Evolutionary conservation across 1,140 invertebrate species (phyloP).

Genomic region (Microplitis mediator): DNA sequence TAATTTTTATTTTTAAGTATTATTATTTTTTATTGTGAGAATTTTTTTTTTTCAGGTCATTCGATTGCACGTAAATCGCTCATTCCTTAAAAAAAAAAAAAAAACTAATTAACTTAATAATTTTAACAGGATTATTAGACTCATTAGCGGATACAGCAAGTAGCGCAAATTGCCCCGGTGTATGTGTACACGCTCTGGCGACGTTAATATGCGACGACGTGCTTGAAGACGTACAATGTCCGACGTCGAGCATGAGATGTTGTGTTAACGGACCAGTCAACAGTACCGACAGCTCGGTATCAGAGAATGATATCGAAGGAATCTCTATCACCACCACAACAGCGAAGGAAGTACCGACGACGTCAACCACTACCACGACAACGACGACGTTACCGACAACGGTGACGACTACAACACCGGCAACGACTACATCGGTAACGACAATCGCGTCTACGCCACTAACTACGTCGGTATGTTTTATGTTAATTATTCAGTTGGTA

Average conservation of each 20-base stretch:
- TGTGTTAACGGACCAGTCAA: conserved; percentile 74
- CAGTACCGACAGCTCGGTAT: conserved; percentile 39
- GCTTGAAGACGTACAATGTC: conserved; percentile 79
- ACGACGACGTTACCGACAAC: conserved; percentile 34
- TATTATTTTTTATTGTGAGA: background rate
- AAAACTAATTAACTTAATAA: background rate
- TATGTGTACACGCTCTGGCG: conserved; percentile 81
- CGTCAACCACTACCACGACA: conserved; percentile 31
- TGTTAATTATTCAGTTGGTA: background rate
- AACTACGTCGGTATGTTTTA: background rate
- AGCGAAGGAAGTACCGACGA: conserved; percentile 36
- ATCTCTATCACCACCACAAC: conserved; percentile 51
- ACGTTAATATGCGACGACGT: conserved; percentile 84
- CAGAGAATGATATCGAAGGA: conserved; percentile 40
- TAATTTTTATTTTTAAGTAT: background rate
- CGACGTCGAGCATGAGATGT: conserved; percentile 78
- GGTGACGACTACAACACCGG: conserved; percentile 13
- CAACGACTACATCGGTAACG: background rate
- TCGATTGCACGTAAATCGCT: background rate
- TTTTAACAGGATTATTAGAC: conserved; percentile 73
- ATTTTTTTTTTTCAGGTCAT: background rate
- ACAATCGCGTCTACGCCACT: background rate
- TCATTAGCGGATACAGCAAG: conserved; percentile 82
- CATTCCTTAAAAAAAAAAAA: background rate
- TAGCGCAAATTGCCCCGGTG: conserved; percentile 82